Percentiles rank a stretch among this genome's conserved stretches.
Evolutionary conservation across 1,140 invertebrate genomes (phyloP).

Genomic region (Sarcophaga peregrina): DNA sequence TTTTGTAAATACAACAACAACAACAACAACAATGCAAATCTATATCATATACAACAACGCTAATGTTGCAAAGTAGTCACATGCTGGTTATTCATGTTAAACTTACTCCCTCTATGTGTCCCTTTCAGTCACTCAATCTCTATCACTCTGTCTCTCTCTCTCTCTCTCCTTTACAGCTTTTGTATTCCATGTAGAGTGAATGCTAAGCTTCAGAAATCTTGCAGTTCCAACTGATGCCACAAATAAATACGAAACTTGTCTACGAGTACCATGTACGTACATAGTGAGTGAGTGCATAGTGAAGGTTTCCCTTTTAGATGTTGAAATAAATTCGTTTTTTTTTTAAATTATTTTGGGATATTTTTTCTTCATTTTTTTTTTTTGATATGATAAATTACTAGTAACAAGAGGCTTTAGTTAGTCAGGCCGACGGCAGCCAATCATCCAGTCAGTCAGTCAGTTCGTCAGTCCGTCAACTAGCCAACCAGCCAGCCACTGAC

Average conservation of each 20-base stretch:
- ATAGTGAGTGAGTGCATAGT: neutral
- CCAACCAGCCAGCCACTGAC: no score
- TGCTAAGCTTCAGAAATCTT: neutral
- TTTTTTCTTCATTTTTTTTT: no score
- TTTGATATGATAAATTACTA: conserved; percentile 9
- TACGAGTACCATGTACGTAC: neutral
- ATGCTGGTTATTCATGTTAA: neutral
- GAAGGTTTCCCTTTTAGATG: neutral
- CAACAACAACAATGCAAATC: neutral
- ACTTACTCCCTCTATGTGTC: neutral
- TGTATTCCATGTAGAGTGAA: no score
- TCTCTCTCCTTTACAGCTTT: no score
- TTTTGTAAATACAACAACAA: no score
- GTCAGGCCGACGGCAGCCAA: no score
- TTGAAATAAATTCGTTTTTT: no score
- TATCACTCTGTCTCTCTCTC: no score
- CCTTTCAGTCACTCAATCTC: neutral
- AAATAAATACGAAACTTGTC: no score
- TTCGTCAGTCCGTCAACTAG: no score
- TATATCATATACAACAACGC: neutral
- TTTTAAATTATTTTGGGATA: no score
- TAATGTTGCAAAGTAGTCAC: conserved; percentile 5
- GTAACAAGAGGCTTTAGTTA: conserved; percentile 13
- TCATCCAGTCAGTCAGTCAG: no score
- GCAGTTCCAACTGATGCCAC: neutral